phyloP scores from a whole-genome alignment of 2,888 invertebrate species.

The Laspeyria flexula region DNA sequence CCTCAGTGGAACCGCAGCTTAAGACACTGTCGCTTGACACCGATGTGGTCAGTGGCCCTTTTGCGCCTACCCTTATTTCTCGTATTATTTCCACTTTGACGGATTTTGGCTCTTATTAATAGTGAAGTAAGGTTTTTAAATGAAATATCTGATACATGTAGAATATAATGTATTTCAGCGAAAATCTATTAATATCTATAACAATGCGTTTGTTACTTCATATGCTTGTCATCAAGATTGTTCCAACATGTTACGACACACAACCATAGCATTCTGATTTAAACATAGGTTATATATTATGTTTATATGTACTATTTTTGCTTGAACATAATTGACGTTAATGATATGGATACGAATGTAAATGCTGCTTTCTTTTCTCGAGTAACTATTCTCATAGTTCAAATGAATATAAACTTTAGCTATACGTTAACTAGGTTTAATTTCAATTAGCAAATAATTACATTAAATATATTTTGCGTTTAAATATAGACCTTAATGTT shows the following conservation, averaged over 20 bases:
- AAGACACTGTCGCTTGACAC: too few species aligned
- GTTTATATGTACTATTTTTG: neutral
- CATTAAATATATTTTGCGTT: too few species aligned
- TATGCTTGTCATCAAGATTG: conserved; percentile 45
- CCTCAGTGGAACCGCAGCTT: too few species aligned
- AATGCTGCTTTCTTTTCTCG: too few species aligned
- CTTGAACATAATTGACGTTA: conserved; percentile 16
- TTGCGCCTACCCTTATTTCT: too few species aligned
- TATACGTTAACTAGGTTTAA: neutral
- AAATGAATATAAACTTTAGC: too few species aligned
- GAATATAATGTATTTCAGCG: conserved; percentile 62
- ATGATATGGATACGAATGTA: conserved; percentile 11
- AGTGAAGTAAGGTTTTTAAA: conserved; percentile 6
- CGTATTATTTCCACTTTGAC: too few species aligned
- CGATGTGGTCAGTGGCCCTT: too few species aligned
- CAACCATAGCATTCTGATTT: neutral
- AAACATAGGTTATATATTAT: neutral
- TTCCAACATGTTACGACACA: conserved; percentile 2
- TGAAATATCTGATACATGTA: conserved; percentile 46
- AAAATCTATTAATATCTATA: conserved; percentile 60
- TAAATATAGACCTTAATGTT: too few species aligned
- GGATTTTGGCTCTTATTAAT: too few species aligned
- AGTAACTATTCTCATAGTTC: too few species aligned
- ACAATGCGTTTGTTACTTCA: conserved; percentile 51
- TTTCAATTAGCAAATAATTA: too few species aligned